Conservation (phyloP, 2,797 vertebrate genomes). For the Garrulus glandarius region DNA sequence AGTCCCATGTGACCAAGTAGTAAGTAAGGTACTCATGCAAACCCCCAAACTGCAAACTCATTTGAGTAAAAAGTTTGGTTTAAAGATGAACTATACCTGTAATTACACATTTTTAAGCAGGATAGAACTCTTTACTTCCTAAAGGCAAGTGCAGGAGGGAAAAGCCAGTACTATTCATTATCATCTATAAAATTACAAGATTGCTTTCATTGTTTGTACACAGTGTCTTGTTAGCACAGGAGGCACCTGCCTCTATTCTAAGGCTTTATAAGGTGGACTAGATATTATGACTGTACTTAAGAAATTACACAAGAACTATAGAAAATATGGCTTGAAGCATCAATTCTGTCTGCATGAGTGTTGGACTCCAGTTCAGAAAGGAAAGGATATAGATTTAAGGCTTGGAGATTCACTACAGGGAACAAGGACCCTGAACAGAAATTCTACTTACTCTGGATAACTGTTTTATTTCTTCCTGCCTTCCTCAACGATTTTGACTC, state of each 20-base stretch:
- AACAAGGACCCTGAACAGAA: background rate
- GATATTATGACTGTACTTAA: background rate
- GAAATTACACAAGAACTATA: background rate
- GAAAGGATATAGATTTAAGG: background rate
- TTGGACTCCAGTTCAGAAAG: background rate
- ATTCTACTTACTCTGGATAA: background rate
- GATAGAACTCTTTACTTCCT: background rate
- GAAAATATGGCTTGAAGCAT: background rate
- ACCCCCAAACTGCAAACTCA: background rate
- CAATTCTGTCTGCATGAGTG: background rate
- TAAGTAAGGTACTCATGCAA: background rate
- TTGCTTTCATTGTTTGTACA: background rate
- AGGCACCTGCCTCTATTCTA: background rate
- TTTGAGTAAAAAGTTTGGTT: background rate
- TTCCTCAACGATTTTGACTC: background rate
- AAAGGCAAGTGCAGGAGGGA: background rate
- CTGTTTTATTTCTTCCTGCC: background rate
- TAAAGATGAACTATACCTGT: background rate
- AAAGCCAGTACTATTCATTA: background rate
- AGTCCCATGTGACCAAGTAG: background rate
- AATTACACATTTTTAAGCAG: background rate
- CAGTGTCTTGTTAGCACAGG: rapidly evolving
- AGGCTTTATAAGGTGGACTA: background rate
- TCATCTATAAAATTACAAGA: background rate
- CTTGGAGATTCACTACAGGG: background rate